Base-by-base conservation (phyloP, 2,888 invertebrate species). In the Sericinus montela region DNA sequence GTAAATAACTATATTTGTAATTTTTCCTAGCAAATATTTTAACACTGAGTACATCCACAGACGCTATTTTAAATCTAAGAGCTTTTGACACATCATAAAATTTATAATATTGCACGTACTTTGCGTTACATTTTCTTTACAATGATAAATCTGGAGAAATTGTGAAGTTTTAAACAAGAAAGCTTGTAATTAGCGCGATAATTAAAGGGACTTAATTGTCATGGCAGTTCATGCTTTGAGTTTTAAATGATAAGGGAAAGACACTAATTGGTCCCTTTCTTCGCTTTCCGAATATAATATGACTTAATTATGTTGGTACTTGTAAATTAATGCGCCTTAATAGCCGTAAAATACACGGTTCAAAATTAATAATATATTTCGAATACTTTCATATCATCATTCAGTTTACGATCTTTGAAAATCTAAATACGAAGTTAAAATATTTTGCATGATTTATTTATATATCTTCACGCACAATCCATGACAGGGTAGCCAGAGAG, bases 181-280 rank as follows among this genome's bases (percentile, higher is more conserved):
- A 40, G 44, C 49, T 45, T 45, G 49, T 49, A 49, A 49, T 49
- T 49, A 49, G 49, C 49, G 40, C 49, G 34, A 45, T 49, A 49
- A 49, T 49, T 49, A 49, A n/a, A n/a, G n/a, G n/a, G n/a, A n/a
- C n/a, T n/a, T n/a, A n/a, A n/a, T n/a, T n/a, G n/a, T n/a, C n/a
- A 49, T 49, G 45, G 44, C 49, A 40, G 44, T 45, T 49, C 49
- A 49, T 49, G 49, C 49, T 45, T 45, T 39, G 49, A 45, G 40
- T 49, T 45, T 49, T 40, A 49, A 49, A 45, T 49, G 45, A 44
- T 34, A 13, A 49, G 40, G 44, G 40, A 49, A 45, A 35, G 39
- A 45, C 19, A 49, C 40, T 49, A 45, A 49, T 49, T 49, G 40
- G 40, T 25, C 35, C 30, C 44, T 39, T 45, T 35, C 49, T 49